Percentiles rank a stretch among this genome's conserved stretches.
These are phyloP conservation scores for Atethmia centrago DNA, from an alignment of 2,888 invertebrate species.

Conservation along the genomic window DNA sequence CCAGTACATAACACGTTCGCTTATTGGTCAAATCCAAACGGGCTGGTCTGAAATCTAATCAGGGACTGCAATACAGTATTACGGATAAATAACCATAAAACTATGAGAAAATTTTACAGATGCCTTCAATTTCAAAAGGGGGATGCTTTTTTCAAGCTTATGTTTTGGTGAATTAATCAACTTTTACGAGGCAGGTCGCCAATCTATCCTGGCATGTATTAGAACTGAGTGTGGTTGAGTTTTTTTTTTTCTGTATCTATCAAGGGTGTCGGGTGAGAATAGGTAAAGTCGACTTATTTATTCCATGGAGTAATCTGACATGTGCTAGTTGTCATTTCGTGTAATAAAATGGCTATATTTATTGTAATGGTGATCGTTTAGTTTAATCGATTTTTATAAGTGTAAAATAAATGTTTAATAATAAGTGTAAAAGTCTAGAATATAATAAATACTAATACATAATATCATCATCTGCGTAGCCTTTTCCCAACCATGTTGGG, in stretches of 20 bases:
- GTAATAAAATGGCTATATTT: no score
- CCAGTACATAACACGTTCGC: slow-evolving; percentile 22
- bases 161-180: not conserved
- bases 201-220: not conserved
- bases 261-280: not conserved
- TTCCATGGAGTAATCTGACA: no score
- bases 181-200: not conserved
- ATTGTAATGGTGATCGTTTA: no score
- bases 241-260: not conserved
- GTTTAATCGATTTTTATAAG: no score
- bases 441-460: no score
- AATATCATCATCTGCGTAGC: no score
- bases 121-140: not conserved
- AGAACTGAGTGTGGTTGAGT: not conserved
- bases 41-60: slow-evolving; percentile 38
- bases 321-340: no score
- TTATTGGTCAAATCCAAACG: slow-evolving; percentile 38
- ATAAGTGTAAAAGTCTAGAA: no score
- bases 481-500: no score
- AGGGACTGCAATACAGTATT: slow-evolving; percentile 30
- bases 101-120: slow-evolving; percentile 4
- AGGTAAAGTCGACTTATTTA: no score
- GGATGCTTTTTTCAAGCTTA: not conserved
- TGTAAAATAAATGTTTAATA: no score
- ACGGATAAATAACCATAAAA: slow-evolving; percentile 27